Conservation (phyloP, 1,140 invertebrate species). For the Protaetia brevitarsis region DNA sequence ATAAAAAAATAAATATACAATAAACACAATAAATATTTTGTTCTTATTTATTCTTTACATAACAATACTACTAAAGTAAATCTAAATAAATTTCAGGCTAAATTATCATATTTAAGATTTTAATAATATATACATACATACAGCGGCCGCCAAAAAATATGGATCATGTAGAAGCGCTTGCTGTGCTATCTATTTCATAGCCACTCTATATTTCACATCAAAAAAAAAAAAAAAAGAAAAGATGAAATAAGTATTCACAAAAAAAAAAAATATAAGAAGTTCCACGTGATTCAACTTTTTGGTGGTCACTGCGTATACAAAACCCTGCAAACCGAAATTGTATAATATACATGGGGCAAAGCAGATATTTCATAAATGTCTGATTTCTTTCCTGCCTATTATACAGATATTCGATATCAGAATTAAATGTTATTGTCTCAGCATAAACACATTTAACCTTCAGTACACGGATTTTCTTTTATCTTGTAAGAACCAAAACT, state of each 20-base stretch:
- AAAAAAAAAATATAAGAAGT: no score
- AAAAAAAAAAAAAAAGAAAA: no score
- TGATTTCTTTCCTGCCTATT: neutral
- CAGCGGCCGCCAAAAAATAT: no score
- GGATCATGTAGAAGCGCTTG: no score
- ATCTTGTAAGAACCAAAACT: neutral
- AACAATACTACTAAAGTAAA: slow-evolving; percentile 14
- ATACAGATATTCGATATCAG: slow-evolving; percentile 1
- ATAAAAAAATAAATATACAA: slow-evolving; percentile 14
- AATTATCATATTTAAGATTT: slow-evolving; percentile 3
- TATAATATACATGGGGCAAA: neutral
- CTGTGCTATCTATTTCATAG: no score
- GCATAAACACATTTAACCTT: neutral
- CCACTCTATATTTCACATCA: no score
- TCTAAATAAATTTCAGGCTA: neutral
- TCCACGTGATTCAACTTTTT: no score
- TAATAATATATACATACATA: neutral
- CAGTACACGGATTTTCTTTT: neutral
- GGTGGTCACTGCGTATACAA: no score
- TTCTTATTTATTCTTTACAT: slow-evolving; percentile 5
- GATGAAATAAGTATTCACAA: no score
- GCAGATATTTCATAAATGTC: neutral
- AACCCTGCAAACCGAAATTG: slow-evolving; percentile 12
- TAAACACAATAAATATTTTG: slow-evolving; percentile 14
- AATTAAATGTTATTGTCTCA: slow-evolving; percentile 11